phyloP scores from a whole-genome alignment of 2,888 invertebrate species.

The Bugula neritina region DNA sequence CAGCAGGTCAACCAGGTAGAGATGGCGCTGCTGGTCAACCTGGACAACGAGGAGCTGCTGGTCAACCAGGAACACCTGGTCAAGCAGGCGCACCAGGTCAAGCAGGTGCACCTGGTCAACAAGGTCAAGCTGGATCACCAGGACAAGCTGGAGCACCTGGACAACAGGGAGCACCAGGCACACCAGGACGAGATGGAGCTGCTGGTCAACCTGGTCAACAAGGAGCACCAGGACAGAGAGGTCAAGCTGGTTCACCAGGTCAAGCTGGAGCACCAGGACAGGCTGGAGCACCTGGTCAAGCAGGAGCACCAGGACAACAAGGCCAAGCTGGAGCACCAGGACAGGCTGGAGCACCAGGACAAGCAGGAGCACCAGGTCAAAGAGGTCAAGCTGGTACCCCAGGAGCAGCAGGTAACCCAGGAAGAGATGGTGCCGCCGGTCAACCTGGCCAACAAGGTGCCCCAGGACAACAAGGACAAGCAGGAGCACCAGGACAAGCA shows the following conservation, averaged over 20 bases:
- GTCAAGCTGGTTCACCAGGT: constrained; percentile 26
- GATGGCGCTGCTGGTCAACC: not conserved
- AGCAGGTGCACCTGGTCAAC: not conserved
- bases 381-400: constrained; percentile 28
- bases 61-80: constrained; percentile 1
- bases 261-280: constrained; percentile 25
- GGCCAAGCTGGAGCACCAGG: constrained; percentile 28
- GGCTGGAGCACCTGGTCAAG: constrained; percentile 24
- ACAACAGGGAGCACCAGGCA: constrained; percentile 27
- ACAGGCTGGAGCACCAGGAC: too few relatives aligned
- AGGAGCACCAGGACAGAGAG: constrained; percentile 26
- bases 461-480: not conserved
- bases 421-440: constrained; percentile 28
- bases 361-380: constrained; percentile 29
- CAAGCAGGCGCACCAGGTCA: not conserved
- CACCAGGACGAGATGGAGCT: constrained; percentile 22
- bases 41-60: constrained; percentile 4
- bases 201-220: constrained; percentile 4
- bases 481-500: not conserved
- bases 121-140: too few relatives aligned
- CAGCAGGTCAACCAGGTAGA: not conserved
- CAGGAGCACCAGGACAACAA: constrained; percentile 26
- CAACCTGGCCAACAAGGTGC: not conserved
- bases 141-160: constrained; percentile 43
- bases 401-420: constrained; percentile 29